A percentile compares a stretch with the other conserved stretches of the same genome.
These are phyloP conservation scores for Drosophila neoperkinsi DNA, from an alignment of 2,888 invertebrate species.

Conservation along the genomic window DNA sequence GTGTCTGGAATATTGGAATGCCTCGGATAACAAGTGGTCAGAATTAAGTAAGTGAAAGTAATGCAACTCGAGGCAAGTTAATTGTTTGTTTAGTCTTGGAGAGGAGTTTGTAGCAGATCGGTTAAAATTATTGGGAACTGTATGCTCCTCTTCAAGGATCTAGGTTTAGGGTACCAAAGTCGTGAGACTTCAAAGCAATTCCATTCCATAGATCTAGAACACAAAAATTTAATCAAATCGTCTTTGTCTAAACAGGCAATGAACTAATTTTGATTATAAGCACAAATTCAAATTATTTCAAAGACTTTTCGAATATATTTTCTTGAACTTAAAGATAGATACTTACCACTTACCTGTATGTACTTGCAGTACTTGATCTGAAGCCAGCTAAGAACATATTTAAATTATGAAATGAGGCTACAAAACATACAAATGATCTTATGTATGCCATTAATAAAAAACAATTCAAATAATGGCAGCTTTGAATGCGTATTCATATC, in stretches of 20 bases:
- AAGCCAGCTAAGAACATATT: background rate
- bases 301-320: background rate
- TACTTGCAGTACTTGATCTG: no score
- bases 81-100: background rate
- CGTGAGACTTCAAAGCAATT: no score
- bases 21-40: background rate
- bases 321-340: no score
- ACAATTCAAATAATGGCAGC: background rate
- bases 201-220: background rate
- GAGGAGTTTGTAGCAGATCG: background rate
- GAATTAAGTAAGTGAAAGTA: background rate
- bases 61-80: background rate
- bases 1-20: conserved; percentile 10
- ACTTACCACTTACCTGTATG: no score
- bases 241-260: background rate
- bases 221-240: background rate
- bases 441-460: background rate
- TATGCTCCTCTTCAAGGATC: background rate
- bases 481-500: background rate
- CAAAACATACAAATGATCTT: background rate
- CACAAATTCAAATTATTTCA: background rate
- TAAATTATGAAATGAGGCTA: background rate
- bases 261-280: background rate
- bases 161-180: no score
- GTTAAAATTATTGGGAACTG: background rate